Base-by-base conservation (phyloP, 2,113 vertebrate species). In the Vulpes lagopus region DNA sequence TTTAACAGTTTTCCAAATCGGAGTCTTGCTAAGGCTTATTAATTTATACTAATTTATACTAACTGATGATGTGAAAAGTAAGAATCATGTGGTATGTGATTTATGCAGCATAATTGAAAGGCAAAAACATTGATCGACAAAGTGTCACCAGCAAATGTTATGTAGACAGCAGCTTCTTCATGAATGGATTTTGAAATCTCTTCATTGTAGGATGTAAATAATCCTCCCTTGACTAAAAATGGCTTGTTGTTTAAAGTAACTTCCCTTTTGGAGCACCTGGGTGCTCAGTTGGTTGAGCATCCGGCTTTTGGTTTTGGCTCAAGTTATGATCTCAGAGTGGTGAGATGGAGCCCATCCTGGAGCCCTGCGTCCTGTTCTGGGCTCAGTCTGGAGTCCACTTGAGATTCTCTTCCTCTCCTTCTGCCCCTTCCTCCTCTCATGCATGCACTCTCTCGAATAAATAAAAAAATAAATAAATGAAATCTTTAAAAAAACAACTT, bases 41-140 rank as follows among this genome's bases (percentile, higher is more conserved):
- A 93, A 62, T 74, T 93, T 83, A 65, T 0, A 57, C 8, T 96
- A 93, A 62, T 74, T 93, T 83, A 65, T 0, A 57, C 5, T 60
- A 87, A 83, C 16, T 74, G n/a, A 89, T 53, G 32, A 85, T 30
- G n/a, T 95, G n/a, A 95, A 93, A 91, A 93, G 32, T 91, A 82
- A 84, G 59, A 62, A 93, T 73, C 38, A 57, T 14, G 6, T 74
- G n/a, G 57, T 20, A 62, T 76, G 57, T 89, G 71, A 84, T 96
- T 86, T 64, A 76, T 27, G 49, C 55, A 10, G 11, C 65, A 32
- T 55, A 76, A 94, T 57, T 90, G 88, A 95, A 89, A 89, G 9
- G 23, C 38, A 91, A 74, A 74, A 87, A 69, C 12, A 87, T 49
- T 19, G 35, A 62, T 32, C 87, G 81, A 51, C 59, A 53, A 81